These are phyloP conservation scores for Drosophila picticornis DNA, from an alignment of 2,888 invertebrate genomes.

Conservation along the genomic window DNA sequence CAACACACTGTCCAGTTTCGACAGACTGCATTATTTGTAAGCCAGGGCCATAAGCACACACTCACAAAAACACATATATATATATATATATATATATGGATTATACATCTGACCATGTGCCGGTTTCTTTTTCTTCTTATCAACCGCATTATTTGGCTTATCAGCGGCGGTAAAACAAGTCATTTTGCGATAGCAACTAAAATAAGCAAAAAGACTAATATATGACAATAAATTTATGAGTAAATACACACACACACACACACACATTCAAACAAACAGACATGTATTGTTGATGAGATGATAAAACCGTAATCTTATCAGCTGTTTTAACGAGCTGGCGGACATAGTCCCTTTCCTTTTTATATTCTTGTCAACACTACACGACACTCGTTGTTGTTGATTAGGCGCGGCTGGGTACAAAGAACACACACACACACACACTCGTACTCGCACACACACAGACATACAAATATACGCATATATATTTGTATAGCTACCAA, in stretches of 20 bases:
- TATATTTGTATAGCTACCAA: not conserved
- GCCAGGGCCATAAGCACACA: slow-evolving; percentile 26
- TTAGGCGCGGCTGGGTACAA: slow-evolving; percentile 29
- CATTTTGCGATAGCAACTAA: slow-evolving; percentile 31
- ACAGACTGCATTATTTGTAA: slow-evolving; percentile 59
- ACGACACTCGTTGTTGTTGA: slow-evolving; percentile 27
- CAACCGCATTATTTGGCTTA: slow-evolving; percentile 34
- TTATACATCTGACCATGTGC: slow-evolving; percentile 47
- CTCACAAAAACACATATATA: not conserved
- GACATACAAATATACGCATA: slow-evolving; percentile 4
- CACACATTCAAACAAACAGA: slow-evolving; percentile 4
- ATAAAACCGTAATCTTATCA: slow-evolving; percentile 68
- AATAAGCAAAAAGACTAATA: slow-evolving; percentile 39
- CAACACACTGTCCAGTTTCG: slow-evolving; percentile 41
- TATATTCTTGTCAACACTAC: slow-evolving; percentile 38
- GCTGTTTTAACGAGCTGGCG: slow-evolving; percentile 52
- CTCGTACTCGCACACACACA: not conserved
- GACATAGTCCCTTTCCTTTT: slow-evolving; percentile 38
- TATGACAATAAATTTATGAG: slow-evolving; percentile 46
- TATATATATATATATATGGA: not conserved
- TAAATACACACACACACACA: slow-evolving; percentile 19
- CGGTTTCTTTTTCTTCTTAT: slow-evolving; percentile 36
- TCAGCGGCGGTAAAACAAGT: slow-evolving; percentile 45
- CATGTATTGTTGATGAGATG: slow-evolving; percentile 23
- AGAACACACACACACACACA: slow-evolving; percentile 7